Conservation (phyloP, 1,140 invertebrate genomes). For the Neodiprion virginianus region DNA sequence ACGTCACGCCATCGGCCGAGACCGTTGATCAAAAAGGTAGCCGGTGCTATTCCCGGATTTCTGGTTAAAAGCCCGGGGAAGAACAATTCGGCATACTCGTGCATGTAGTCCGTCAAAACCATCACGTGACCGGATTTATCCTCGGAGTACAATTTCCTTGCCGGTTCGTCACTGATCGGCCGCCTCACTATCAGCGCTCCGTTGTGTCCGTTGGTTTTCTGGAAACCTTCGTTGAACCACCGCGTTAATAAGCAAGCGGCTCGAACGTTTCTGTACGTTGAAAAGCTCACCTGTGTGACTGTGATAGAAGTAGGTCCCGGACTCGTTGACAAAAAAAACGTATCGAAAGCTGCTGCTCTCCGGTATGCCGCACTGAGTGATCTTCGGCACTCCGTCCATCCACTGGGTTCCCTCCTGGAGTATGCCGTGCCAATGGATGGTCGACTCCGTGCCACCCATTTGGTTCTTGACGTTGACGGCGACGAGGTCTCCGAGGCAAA, state of each 20-base stretch:
- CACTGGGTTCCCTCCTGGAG: conserved; percentile 59
- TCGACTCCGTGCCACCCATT: conserved; percentile 58
- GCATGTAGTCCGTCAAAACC: conserved; percentile 50
- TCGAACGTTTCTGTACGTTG: not conserved
- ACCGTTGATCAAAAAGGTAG: conserved; percentile 66
- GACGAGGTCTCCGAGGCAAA: conserved; percentile 65
- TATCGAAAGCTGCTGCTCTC: conserved; percentile 66
- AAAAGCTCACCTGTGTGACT: conserved; percentile 58
- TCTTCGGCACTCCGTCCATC: conserved; percentile 74
- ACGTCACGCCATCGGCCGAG: conserved; percentile 51
- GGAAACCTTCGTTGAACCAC: conserved; percentile 37
- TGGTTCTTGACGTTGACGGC: conserved; percentile 67
- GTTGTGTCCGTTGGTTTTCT: conserved; percentile 49
- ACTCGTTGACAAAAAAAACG: conserved; percentile 54
- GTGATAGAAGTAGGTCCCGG: conserved; percentile 66
- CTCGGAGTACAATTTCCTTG: conserved; percentile 46
- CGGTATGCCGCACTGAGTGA: conserved; percentile 73
- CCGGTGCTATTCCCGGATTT: conserved; percentile 50
- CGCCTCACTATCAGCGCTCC: conserved; percentile 48
- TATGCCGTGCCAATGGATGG: conserved; percentile 65
- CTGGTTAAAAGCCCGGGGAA: conserved; percentile 35
- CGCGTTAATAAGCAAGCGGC: too few relatives aligned
- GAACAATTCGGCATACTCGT: conserved; percentile 37
- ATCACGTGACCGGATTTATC: conserved; percentile 49
- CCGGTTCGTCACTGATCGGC: conserved; percentile 31